Evolutionary conservation across 1,140 invertebrate species (phyloP).

Genomic region (Delia radicum): DNA sequence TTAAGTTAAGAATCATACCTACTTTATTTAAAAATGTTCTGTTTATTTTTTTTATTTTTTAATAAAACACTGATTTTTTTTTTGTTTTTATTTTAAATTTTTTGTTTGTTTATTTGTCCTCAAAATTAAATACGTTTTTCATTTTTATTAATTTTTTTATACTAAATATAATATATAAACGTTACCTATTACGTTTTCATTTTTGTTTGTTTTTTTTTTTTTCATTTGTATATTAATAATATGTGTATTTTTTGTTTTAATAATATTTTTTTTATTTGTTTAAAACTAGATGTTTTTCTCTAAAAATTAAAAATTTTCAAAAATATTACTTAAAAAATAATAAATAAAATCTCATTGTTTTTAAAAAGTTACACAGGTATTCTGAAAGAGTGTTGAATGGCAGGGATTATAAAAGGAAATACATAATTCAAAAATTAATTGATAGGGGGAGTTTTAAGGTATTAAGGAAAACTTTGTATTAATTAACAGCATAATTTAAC

Average conservation of each 20-base stretch:
- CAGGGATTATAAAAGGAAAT: background rate
- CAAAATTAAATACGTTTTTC: slow-evolving; percentile 22
- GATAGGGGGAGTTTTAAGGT: background rate
- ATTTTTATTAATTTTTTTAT: slow-evolving; percentile 6
- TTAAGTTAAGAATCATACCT: background rate
- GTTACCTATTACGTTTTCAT: slow-evolving; percentile 19
- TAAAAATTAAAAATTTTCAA: background rate
- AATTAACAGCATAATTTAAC: no score
- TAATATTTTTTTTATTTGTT: slow-evolving; percentile 36
- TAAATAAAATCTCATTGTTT: slow-evolving; percentile 9
- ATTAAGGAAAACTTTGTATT: background rate
- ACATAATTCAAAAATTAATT: no score
- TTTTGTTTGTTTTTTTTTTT: slow-evolving; percentile 26
- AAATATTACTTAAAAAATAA: background rate
- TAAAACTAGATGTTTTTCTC: slow-evolving; percentile 28
- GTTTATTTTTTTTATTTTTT: background rate
- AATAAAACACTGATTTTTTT: background rate
- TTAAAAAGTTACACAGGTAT: background rate
- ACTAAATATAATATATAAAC: slow-evolving; percentile 24
- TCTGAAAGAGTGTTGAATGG: background rate
- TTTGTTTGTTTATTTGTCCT: slow-evolving; percentile 7
- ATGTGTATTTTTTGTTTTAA: slow-evolving; percentile 25
- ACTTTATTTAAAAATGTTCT: background rate
- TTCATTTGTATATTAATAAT: slow-evolving; percentile 43
- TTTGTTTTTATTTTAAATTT: background rate